These are phyloP conservation scores for Podarcis cretensis DNA, from an alignment of 2,113 vertebrate species.

Conservation along the genomic window DNA sequence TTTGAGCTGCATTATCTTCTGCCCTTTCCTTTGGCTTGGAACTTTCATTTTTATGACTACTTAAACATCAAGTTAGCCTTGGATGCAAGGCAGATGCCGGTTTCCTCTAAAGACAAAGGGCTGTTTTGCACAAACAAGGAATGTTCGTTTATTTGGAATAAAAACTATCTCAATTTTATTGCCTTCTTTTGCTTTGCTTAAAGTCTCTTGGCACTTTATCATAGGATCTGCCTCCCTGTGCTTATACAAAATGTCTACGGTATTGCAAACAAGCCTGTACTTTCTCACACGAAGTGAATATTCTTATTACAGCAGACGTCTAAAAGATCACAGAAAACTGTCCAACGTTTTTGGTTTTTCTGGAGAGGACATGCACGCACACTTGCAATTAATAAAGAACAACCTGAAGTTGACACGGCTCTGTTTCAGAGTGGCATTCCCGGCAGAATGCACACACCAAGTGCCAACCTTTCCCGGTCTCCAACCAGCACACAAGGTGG, in stretches of 20 bases:
- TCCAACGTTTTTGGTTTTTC: not conserved
- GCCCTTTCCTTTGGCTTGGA: conserved; percentile 6
- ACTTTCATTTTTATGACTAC: conserved; percentile 5
- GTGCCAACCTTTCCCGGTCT: too few relatives aligned
- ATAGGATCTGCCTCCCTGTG: not conserved
- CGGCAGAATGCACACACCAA: too few relatives aligned
- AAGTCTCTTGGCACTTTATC: not conserved
- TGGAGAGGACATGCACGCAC: not conserved
- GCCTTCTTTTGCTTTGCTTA: conserved; percentile 5
- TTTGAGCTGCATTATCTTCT: conserved; percentile 9
- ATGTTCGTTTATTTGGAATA: not conserved
- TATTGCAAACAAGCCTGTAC: not conserved
- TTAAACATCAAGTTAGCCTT: not conserved
- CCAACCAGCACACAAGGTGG: too few relatives aligned
- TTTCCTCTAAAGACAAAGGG: not conserved
- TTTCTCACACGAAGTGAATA: not conserved
- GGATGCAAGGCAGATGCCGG: not conserved
- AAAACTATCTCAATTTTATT: not conserved
- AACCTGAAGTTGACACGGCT: not conserved
- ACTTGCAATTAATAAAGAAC: not conserved
- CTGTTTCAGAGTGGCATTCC: not conserved
- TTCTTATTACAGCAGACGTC: not conserved
- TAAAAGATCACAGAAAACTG: not conserved
- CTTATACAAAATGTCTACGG: not conserved
- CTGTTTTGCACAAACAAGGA: not conserved